phyloP scores from a whole-genome alignment of 2,113 vertebrate genomes.

The Merops nubicus region DNA sequence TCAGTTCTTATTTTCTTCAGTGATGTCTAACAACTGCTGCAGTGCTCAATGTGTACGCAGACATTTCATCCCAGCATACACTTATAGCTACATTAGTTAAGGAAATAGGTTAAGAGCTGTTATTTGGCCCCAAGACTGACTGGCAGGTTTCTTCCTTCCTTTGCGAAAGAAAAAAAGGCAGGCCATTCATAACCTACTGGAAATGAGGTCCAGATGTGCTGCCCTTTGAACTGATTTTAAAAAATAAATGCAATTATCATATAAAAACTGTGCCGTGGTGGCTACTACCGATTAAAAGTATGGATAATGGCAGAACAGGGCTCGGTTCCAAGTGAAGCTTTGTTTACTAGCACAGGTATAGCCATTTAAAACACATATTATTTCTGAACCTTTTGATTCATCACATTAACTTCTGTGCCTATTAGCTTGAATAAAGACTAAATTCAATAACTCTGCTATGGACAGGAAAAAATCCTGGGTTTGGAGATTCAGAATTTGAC shows the following conservation, averaged over 20 bases:
- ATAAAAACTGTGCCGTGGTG: background rate
- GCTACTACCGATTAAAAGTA: background rate
- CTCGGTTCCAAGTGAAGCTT: background rate
- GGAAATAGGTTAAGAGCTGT: background rate
- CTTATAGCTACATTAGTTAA: background rate
- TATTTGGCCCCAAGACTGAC: background rate
- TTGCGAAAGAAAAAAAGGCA: background rate
- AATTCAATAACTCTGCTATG: background rate
- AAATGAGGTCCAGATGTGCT: background rate
- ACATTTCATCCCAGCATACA: background rate
- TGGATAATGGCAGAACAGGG: background rate
- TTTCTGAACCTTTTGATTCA: background rate
- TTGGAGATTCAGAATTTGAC: background rate
- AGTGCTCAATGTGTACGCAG: background rate
- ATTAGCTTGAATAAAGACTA: background rate
- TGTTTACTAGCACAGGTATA: background rate
- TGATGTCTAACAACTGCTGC: background rate
- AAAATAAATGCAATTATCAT: background rate
- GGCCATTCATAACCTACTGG: background rate
- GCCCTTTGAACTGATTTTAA: background rate
- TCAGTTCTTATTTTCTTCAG: background rate
- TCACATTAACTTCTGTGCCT: background rate
- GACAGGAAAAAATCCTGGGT: fast-evolving
- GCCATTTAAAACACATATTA: background rate
- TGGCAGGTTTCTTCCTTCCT: background rate